phyloP scores from a whole-genome alignment of 2,797 vertebrate genomes.

The Syndactyla subalaris region DNA sequence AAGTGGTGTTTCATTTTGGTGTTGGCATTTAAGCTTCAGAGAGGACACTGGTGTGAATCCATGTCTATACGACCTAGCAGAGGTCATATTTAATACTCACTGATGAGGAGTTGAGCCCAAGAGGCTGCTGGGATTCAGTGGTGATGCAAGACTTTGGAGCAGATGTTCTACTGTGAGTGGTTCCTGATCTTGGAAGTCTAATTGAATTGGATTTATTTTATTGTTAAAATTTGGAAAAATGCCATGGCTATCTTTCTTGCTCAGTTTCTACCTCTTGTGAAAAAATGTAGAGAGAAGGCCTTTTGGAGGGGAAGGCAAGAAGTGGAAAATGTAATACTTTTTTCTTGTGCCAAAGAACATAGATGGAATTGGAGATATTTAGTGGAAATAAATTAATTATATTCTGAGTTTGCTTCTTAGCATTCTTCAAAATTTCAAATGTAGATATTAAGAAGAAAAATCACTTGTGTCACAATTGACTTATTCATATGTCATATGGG shows the following conservation, averaged over 20 bases:
- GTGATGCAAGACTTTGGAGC: background rate
- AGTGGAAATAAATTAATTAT: background rate
- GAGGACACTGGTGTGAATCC: background rate
- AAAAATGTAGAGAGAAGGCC: background rate
- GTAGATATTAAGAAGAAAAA: background rate
- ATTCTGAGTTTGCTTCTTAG: background rate
- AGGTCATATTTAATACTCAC: background rate
- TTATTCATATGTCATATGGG: background rate
- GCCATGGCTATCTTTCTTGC: background rate
- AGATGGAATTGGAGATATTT: background rate
- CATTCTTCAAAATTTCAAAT: background rate
- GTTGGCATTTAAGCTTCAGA: background rate
- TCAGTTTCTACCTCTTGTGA: background rate
- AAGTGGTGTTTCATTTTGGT: background rate
- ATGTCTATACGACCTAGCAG: background rate
- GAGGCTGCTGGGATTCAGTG: background rate
- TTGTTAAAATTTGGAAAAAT: background rate
- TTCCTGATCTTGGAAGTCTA: background rate
- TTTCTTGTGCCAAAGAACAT: background rate
- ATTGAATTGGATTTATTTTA: background rate
- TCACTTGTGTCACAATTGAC: background rate
- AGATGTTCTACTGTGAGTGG: background rate
- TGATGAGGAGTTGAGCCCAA: background rate
- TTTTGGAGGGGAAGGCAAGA: background rate
- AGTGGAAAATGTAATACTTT: background rate